These are phyloP conservation scores for Sitta europaea DNA, from an alignment of 2,113 vertebrate genomes.

Conservation along the genomic window DNA sequence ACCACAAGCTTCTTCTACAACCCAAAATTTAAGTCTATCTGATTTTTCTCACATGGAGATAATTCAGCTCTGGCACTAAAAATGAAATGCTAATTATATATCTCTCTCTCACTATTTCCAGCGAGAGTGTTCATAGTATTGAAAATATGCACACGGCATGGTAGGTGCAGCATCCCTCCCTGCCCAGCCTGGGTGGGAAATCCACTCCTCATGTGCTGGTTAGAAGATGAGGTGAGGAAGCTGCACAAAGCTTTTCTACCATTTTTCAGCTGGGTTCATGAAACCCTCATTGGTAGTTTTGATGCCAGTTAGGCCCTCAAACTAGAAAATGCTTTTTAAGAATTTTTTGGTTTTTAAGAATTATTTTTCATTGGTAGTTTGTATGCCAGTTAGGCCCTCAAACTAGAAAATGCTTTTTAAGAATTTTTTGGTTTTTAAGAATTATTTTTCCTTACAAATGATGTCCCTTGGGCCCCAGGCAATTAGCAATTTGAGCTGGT, in stretches of 20 bases:
- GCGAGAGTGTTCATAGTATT: neutral
- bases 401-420: neutral
- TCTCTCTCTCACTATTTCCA: neutral
- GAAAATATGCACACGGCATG: neutral
- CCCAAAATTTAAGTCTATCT: neutral
- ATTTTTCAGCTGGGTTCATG: neutral
- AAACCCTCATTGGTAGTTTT: neutral
- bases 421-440: rapidly evolving
- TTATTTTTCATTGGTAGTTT: neutral
- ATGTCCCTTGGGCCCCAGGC: neutral
- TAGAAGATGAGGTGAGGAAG: neutral
- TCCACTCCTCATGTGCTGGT: neutral
- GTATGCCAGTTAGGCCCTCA: neutral
- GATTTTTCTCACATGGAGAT: neutral
- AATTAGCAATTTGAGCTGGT: neutral
- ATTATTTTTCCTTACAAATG: neutral
- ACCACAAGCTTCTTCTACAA: neutral
- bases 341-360: too few species aligned
- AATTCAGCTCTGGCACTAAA: constrained; percentile 2
- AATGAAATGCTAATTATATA: constrained; percentile 19
- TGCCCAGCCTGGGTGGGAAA: neutral
- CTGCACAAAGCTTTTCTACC: neutral
- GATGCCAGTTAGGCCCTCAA: neutral
- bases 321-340: neutral
- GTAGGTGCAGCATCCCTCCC: neutral